These are phyloP conservation scores for Actinemys pallida DNA, from an alignment of 2,113 vertebrate species.

Conservation along the genomic window DNA sequence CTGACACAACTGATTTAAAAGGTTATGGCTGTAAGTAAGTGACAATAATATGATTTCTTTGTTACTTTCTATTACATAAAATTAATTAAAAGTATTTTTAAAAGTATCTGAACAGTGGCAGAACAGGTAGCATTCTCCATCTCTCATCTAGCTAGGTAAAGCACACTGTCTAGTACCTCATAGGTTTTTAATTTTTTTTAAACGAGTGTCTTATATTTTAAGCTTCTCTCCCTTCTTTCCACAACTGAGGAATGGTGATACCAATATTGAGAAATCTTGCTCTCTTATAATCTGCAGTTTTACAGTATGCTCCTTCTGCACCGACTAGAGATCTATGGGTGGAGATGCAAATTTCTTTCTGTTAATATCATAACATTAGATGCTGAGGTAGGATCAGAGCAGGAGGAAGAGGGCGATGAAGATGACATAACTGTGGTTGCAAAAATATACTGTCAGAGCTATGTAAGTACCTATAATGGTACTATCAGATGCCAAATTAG, in stretches of 20 bases:
- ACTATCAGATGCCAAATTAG: not conserved
- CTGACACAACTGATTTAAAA: not conserved
- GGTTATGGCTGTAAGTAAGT: not conserved
- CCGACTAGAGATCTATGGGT: not conserved
- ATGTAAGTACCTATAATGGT: not conserved
- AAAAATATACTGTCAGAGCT: not conserved
- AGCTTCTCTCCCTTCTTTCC: not conserved
- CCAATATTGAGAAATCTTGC: not conserved
- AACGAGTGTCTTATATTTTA: not conserved
- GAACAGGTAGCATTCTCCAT: not conserved
- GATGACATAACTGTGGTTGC: accelerated
- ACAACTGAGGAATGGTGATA: not conserved
- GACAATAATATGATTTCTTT: not conserved
- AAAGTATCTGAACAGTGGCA: not conserved
- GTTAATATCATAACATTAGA: not conserved
- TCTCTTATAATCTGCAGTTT: not conserved
- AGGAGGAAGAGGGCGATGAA: not conserved
- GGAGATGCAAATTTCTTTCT: accelerated
- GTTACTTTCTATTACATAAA: not conserved
- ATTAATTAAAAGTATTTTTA: not conserved
- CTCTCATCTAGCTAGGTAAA: not conserved
- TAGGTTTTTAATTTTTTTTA: not conserved
- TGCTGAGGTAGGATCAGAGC: not conserved
- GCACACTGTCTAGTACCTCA: not conserved
- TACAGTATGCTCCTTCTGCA: not conserved